phyloP scores from a whole-genome alignment of 2,888 invertebrate species.

The Drymonia ruficornis region DNA sequence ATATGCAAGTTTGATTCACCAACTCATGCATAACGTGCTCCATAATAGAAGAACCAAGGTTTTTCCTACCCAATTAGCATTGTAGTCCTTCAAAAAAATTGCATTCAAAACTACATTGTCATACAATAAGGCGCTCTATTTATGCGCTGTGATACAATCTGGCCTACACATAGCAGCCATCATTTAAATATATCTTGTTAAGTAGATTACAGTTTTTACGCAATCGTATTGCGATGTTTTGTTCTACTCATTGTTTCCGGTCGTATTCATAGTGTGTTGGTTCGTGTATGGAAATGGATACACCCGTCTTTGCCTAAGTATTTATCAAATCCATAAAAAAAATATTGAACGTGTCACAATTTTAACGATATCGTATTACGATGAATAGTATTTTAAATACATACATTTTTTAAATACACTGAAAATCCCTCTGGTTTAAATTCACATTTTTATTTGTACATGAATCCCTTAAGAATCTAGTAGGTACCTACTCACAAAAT shows the following conservation, averaged over 20 bases:
- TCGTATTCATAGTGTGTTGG: conserved; percentile 41
- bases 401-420: too few relatives aligned
- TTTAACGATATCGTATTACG: too few relatives aligned
- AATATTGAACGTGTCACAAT: background rate
- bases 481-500: too few relatives aligned
- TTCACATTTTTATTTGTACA: too few relatives aligned
- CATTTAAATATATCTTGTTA: conserved; percentile 59
- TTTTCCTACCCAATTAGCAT: conserved; percentile 12
- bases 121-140: conserved; percentile 51
- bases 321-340: background rate
- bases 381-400: too few relatives aligned
- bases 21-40: too few relatives aligned
- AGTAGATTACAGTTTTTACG: conserved; percentile 62
- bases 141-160: conserved; percentile 56
- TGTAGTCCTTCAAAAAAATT: conserved; percentile 24
- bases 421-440: too few relatives aligned
- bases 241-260: conserved; percentile 38
- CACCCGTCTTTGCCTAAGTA: background rate
- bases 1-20: too few relatives aligned
- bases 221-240: conserved; percentile 44
- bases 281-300: background rate
- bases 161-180: conserved; percentile 44
- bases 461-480: too few relatives aligned
- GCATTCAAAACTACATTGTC: conserved; percentile 42
- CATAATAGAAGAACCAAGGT: background rate